Percentiles rank a stretch among this genome's conserved stretches.
phyloP scores from a whole-genome alignment of 2,888 invertebrate genomes.

The Vannuccia rotundouncinata region DNA sequence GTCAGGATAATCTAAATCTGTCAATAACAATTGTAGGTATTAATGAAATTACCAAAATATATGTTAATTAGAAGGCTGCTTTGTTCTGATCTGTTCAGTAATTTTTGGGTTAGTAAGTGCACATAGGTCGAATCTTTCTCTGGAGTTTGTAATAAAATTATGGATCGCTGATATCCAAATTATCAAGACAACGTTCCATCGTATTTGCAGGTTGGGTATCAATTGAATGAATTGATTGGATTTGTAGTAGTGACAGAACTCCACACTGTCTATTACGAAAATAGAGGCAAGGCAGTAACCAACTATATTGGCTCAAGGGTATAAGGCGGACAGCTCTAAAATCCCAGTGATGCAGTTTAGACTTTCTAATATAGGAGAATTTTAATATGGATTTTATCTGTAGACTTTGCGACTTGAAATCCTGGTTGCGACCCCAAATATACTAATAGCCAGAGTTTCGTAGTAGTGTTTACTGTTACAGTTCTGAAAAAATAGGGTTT shows the following conservation, averaged over 20 bases:
- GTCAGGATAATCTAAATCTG: not conserved
- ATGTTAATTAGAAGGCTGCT: not conserved
- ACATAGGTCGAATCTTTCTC: not conserved
- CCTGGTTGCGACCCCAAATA: not conserved
- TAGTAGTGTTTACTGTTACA: too few relatives aligned
- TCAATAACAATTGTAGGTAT: not conserved
- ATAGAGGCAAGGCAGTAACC: too few relatives aligned
- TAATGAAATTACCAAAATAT: not conserved
- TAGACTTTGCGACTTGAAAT: not conserved
- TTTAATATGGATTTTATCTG: too few relatives aligned
- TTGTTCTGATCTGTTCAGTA: not conserved
- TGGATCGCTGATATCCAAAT: not conserved
- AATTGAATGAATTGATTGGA: too few relatives aligned
- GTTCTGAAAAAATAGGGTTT: too few relatives aligned
- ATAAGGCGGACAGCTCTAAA: not conserved
- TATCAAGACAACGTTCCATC: not conserved
- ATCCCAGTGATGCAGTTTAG: not conserved
- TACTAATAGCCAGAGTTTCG: too few relatives aligned
- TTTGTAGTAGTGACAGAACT: too few relatives aligned
- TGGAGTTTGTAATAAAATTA: not conserved
- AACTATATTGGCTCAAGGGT: too few relatives aligned
- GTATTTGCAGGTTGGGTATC: too few relatives aligned
- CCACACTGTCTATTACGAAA: too few relatives aligned
- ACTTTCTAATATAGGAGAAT: not conserved
- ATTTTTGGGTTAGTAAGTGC: not conserved